Evolutionary conservation across 1,140 invertebrate genomes (phyloP).

Genomic region (Ectropis grisescens): DNA sequence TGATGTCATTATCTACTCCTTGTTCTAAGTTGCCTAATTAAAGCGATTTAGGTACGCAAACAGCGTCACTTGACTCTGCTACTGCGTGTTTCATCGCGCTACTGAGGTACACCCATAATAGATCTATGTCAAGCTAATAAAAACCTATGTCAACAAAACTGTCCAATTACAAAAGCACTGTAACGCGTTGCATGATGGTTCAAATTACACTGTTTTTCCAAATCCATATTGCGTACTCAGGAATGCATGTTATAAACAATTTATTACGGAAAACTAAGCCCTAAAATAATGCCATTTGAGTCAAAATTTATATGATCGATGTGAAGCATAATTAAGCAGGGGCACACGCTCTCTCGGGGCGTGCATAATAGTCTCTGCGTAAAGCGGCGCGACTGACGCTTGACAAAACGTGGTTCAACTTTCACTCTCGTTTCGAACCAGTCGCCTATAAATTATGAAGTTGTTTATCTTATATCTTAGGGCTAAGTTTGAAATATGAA

Average conservation of each 20-base stretch:
- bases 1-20: too few relatives aligned
- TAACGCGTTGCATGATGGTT: too few relatives aligned
- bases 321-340: conserved; percentile 48
- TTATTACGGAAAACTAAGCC: too few relatives aligned
- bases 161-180: too few relatives aligned
- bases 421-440: conserved; percentile 57
- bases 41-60: conserved; percentile 39
- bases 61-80: conserved; percentile 40
- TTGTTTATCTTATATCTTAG: conserved; percentile 1
- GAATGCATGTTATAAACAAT: too few relatives aligned
- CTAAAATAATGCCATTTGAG: too few relatives aligned
- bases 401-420: conserved; percentile 62
- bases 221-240: too few relatives aligned
- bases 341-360: conserved; percentile 64
- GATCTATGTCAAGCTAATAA: too few relatives aligned
- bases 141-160: too few relatives aligned
- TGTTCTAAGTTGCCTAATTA: conserved; percentile 43
- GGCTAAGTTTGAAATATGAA: too few relatives aligned
- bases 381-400: conserved; percentile 47
- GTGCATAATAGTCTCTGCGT: conserved; percentile 66
- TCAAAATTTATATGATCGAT: too few relatives aligned
- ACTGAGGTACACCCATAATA: conserved; percentile 60
- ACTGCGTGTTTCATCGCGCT: conserved; percentile 41
- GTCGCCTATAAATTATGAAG: conserved; percentile 27
- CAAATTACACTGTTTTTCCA: too few relatives aligned